Evolutionary conservation across 2,888 invertebrate genomes (phyloP).

Genomic region (Eulithis testata): DNA sequence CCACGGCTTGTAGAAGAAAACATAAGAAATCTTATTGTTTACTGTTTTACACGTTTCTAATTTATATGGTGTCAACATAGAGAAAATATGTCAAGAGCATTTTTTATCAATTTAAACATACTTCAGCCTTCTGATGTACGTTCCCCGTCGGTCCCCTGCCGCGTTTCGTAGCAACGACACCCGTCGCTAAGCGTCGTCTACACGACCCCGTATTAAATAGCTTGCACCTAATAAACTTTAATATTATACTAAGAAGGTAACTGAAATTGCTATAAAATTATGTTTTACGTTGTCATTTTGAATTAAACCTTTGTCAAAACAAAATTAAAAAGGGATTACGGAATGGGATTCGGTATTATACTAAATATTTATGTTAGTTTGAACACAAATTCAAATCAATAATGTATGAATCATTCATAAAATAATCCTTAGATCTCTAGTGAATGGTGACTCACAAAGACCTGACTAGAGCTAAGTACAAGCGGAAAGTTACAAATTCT

Average conservation of each 20-base stretch:
- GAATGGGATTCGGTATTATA: too few species aligned
- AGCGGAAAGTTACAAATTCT: conserved; percentile 37
- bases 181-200: conserved; percentile 63
- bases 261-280: too few species aligned
- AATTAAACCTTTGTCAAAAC: too few species aligned
- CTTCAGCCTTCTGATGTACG: conserved; percentile 9
- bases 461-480: conserved; percentile 1
- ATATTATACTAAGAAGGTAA: neutral
- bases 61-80: conserved; percentile 5
- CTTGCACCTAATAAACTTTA: conserved; percentile 31
- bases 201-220: conserved; percentile 35
- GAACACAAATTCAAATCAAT: too few species aligned
- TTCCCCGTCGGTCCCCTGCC: conserved; percentile 38
- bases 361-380: too few species aligned
- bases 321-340: too few species aligned
- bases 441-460: neutral
- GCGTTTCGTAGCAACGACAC: conserved; percentile 46
- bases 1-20: neutral
- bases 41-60: neutral
- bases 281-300: too few species aligned
- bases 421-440: too few species aligned
- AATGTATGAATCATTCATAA: too few species aligned
- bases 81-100: conserved; percentile 14
- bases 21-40: neutral
- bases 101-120: conserved; percentile 24